These are phyloP conservation scores for Lordiphosa collinella DNA, from an alignment of 1,140 invertebrate species.

Conservation along the genomic window DNA sequence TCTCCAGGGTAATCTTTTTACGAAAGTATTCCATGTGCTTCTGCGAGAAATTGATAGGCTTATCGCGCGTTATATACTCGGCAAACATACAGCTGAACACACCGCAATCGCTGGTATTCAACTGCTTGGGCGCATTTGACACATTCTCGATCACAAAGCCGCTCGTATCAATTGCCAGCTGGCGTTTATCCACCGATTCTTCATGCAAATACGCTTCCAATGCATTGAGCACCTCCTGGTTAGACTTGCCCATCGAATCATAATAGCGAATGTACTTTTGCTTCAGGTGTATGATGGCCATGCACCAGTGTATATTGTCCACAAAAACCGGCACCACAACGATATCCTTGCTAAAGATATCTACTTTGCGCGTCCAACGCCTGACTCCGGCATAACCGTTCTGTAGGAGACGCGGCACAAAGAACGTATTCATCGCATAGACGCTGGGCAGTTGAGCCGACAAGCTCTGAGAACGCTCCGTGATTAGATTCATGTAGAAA, in stretches of 20 bases:
- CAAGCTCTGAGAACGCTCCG: conserved; percentile 86
- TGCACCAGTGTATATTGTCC: conserved; percentile 95
- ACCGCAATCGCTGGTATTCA: conserved; percentile 97
- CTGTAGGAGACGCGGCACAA: conserved; percentile 85
- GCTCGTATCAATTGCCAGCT: conserved; percentile 84
- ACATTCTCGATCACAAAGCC: conserved; percentile 86
- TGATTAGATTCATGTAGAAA: conserved; percentile 71
- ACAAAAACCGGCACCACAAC: conserved; percentile 91
- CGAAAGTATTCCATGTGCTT: conserved; percentile 96
- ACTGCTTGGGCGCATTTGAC: conserved; percentile 93
- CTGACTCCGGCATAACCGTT: conserved; percentile 84
- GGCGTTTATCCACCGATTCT: conserved; percentile 94
- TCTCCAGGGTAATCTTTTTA: conserved; percentile 95
- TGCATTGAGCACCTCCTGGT: conserved; percentile 86
- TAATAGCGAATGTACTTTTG: conserved; percentile 90
- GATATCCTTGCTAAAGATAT: conserved; percentile 66
- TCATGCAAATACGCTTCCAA: conserved; percentile 88
- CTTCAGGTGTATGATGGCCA: conserved; percentile 92
- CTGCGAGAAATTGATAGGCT: conserved; percentile 89
- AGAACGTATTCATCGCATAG: conserved; percentile 85
- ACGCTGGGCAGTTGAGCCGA: conserved; percentile 81
- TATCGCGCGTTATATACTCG: conserved; percentile 90
- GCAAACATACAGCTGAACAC: conserved; percentile 98
- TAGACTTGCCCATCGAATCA: conserved; percentile 93
- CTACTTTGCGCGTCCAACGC: conserved; percentile 91